Base-by-base conservation (phyloP, 2,888 invertebrate species). In the Mesorhabditis sp. region DNA sequence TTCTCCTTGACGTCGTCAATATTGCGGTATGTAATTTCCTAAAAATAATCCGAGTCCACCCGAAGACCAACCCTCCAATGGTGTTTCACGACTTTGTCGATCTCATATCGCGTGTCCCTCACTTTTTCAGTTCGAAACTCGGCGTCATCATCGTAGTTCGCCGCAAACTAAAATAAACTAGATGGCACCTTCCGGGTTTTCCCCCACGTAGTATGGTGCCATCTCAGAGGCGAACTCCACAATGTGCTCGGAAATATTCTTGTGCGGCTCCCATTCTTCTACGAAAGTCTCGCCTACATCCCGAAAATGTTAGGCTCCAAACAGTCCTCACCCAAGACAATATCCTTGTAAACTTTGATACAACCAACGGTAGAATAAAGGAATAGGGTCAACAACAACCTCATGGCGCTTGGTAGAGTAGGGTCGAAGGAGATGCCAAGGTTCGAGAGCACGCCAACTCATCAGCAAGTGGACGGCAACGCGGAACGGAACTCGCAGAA, bases 121-220 rank as follows among this genome's bases (percentile, higher is more conserved):
- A 50, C 58, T 50, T 50, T 50, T 50, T 50, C 58, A 10, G 58
- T 50, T 50, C 58, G 58, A 50, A 50, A 50, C 58, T 50, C 58
- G 7, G 10, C 58, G n/a, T 50, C 7, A n/a, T 50, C 58, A n/a
- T 50, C 58, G 58, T 50, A 50, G 58, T 50, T 50, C 10, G 58
- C 58, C 1, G 58, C 58, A n/a, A 50, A 50, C 58, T 50, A n/a
- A 50, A 50, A 13, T 13, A 50, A 50, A 50, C 7, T 13, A 50
- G n/a, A 28, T 28, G 28, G 28, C n/a, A 50, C n/a, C n/a, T 50
- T 50, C 7, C n/a, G 58, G n/a, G n/a, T 13, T 50, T 13, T 13
- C n/a, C 58, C 58, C n/a, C n/a, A 50, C 58, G n/a, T 50, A 50
- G n/a, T 50, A 50, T n/a, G 58, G 58, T n/a, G 58, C 58, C 58